Conservation (phyloP, 1,140 invertebrate genomes). For the Diprion similis region DNA sequence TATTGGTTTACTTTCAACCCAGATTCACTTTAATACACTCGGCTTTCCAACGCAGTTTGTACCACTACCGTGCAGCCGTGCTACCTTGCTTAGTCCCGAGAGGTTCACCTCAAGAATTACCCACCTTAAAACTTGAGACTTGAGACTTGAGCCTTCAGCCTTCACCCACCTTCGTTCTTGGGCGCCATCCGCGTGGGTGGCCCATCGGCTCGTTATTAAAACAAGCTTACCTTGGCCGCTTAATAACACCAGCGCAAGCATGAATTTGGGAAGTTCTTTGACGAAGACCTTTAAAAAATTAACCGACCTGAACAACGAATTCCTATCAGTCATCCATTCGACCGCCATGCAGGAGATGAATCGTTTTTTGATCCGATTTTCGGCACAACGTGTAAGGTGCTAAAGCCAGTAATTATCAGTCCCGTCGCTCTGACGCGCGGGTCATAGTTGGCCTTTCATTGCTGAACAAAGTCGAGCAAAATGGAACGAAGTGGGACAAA, state of each 20-base stretch:
- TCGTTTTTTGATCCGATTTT: too few species aligned
- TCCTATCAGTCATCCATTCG: too few species aligned
- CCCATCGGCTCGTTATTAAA: slow-evolving; percentile 7
- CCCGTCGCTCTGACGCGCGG: not conserved
- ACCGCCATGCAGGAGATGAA: too few species aligned
- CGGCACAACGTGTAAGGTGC: too few species aligned
- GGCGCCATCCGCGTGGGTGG: slow-evolving; percentile 3
- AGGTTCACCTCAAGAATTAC: not conserved
- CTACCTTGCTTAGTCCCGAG: not conserved
- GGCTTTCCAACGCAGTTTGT: not conserved
- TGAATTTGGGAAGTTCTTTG: too few species aligned
- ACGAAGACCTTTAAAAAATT: too few species aligned
- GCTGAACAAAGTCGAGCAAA: not conserved
- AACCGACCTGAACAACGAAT: too few species aligned
- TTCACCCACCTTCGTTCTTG: not conserved
- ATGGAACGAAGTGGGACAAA: not conserved
- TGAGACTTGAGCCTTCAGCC: too few species aligned
- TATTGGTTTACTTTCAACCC: not conserved
- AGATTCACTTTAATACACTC: not conserved
- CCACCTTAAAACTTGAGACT: too few species aligned
- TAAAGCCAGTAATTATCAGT: not conserved
- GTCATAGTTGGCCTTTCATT: not conserved
- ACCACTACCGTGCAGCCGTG: not conserved
- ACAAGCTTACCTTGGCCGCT: not conserved
- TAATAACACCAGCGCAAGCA: not conserved